Percentiles rank a stretch among this genome's conserved stretches.
These are phyloP conservation scores for Centropus bengalensis DNA, from an alignment of 2,113 vertebrate species.

Conservation along the genomic window DNA sequence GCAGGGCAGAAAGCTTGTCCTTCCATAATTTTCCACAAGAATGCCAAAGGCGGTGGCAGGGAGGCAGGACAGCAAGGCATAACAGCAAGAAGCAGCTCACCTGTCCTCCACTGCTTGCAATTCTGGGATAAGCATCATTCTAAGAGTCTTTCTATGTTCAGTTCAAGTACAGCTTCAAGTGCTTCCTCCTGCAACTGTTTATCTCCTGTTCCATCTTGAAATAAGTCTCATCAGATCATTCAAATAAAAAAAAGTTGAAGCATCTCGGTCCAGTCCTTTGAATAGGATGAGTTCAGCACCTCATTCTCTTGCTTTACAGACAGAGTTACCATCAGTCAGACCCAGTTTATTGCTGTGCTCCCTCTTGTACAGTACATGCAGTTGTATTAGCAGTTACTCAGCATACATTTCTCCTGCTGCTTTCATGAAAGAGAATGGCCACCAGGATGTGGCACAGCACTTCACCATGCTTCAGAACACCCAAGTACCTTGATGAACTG, in stretches of 20 bases:
- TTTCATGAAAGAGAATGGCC: background rate
- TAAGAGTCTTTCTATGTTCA: background rate
- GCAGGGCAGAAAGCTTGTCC: background rate
- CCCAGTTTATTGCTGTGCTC: background rate
- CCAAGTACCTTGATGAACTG: background rate
- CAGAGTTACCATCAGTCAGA: background rate
- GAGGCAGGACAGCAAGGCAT: background rate
- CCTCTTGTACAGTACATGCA: background rate
- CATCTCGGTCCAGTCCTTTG: background rate
- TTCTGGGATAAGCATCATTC: accelerated
- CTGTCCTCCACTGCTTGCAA: accelerated
- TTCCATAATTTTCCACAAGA: background rate
- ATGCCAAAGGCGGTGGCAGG: background rate
- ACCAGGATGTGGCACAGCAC: background rate
- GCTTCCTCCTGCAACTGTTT: background rate
- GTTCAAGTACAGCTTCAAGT: background rate
- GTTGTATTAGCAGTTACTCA: background rate
- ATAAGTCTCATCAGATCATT: background rate
- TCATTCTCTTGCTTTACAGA: background rate
- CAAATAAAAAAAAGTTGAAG: background rate
- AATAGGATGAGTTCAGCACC: background rate
- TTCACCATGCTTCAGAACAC: background rate
- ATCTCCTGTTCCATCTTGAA: background rate
- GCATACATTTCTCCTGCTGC: background rate
- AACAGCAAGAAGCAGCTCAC: background rate